phyloP scores from a whole-genome alignment of 2,113 vertebrate genomes.

The Paradisaea rubra region DNA sequence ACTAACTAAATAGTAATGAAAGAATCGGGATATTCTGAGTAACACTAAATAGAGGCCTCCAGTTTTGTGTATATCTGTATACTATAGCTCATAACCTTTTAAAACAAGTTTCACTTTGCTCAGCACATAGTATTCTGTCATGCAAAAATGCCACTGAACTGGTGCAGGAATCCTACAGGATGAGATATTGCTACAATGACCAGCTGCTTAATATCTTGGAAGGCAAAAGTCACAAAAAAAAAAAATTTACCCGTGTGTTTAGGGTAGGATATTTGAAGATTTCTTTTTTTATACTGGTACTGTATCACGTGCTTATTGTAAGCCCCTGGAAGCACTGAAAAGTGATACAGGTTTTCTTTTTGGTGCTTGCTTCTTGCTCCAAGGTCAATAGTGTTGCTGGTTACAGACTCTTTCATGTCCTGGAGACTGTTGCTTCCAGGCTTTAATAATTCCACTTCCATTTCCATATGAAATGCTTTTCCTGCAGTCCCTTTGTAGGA shows the following conservation, averaged over 20 bases:
- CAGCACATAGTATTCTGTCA: not conserved
- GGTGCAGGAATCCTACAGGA: not conserved
- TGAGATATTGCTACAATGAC: not conserved
- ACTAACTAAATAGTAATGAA: not conserved
- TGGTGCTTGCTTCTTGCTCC: not conserved
- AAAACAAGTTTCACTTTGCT: not conserved
- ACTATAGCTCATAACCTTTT: not conserved
- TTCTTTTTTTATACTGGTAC: not conserved
- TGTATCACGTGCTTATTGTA: not conserved
- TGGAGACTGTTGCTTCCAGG: not conserved
- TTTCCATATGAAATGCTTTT: not conserved
- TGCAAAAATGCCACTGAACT: not conserved
- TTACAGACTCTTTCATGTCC: not conserved
- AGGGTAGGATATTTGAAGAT: not conserved
- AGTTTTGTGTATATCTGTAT: not conserved
- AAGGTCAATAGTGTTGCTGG: not conserved
- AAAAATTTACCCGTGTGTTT: fast-evolving
- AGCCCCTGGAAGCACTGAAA: not conserved
- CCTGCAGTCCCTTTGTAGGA: not conserved
- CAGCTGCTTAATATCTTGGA: not conserved
- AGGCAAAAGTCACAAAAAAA: not conserved
- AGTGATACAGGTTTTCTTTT: not conserved
- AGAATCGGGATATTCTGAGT: not conserved
- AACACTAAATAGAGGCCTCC: not conserved
- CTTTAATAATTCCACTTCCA: not conserved